Evolutionary conservation across 2,113 vertebrate genomes (phyloP).

Genomic region (Hiodon tergisus): DNA sequence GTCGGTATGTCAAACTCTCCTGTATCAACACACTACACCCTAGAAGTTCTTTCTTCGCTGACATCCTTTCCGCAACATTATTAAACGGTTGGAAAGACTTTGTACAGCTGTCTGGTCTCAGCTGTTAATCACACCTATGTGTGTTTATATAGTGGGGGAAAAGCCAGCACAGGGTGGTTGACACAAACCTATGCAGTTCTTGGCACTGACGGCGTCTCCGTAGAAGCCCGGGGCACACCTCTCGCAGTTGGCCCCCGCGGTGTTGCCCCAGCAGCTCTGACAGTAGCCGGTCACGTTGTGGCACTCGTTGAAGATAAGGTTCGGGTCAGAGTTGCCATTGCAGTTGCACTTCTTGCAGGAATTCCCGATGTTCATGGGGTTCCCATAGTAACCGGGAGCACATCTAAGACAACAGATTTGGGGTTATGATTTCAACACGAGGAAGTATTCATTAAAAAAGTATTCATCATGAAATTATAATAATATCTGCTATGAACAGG

Average conservation of each 20-base stretch:
- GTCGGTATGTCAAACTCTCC: background rate
- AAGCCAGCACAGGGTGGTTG: background rate
- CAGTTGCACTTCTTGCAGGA: slow-evolving; percentile 90
- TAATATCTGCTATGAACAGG: too few relatives aligned
- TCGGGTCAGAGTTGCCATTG: slow-evolving; percentile 92
- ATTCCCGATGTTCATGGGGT: slow-evolving; percentile 75
- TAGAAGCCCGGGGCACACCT: slow-evolving; percentile 80
- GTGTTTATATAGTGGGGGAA: background rate
- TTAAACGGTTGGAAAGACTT: too few relatives aligned
- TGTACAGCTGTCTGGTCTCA: too few relatives aligned
- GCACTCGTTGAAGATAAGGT: slow-evolving; percentile 90
- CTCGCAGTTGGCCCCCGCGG: slow-evolving; percentile 80
- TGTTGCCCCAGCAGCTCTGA: slow-evolving; percentile 81
- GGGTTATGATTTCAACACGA: background rate
- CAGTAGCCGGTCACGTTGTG: slow-evolving; percentile 88
- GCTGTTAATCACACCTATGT: too few relatives aligned
- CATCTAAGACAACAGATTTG: slow-evolving; percentile 62
- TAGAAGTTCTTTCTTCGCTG: background rate
- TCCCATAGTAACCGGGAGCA: slow-evolving; percentile 92
- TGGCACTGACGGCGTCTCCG: slow-evolving; percentile 78
- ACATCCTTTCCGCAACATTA: background rate
- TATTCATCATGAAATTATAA: too few relatives aligned
- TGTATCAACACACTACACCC: background rate
- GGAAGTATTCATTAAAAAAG: too few relatives aligned
- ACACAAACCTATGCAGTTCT: slow-evolving; percentile 80